phyloP scores from a whole-genome alignment of 2,113 vertebrate species.

The Cebidichthys violaceus region DNA sequence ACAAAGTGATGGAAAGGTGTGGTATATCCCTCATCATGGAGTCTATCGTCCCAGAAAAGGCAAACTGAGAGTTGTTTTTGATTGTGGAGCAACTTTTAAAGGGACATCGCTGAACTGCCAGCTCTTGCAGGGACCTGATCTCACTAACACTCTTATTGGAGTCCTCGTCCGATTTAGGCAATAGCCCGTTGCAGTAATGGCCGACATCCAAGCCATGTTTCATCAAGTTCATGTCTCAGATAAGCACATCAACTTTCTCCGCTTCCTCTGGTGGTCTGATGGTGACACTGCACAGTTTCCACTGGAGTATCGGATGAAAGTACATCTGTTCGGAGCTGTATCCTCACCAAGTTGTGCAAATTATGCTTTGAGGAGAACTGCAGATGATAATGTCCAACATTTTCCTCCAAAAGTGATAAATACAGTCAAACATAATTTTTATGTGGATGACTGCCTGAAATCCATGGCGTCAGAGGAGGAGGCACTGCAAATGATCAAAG shows the following conservation, averaged over 20 bases:
- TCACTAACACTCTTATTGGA: too few relatives aligned
- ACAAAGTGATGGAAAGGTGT: too few relatives aligned
- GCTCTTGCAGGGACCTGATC: slow-evolving; percentile 6
- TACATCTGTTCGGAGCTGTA: too few relatives aligned
- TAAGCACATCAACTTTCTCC: background rate
- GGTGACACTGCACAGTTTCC: background rate
- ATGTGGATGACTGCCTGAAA: background rate
- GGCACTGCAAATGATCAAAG: background rate
- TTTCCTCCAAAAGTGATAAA: background rate
- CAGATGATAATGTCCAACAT: background rate
- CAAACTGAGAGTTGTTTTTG: slow-evolving; percentile 4
- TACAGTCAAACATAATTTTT: background rate
- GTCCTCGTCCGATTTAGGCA: background rate
- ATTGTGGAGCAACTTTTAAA: background rate
- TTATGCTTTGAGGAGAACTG: too few relatives aligned
- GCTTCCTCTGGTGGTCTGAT: background rate
- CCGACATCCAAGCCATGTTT: background rate
- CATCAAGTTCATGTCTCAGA: background rate
- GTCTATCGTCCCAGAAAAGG: too few relatives aligned
- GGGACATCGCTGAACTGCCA: slow-evolving; percentile 2
- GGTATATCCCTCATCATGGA: too few relatives aligned
- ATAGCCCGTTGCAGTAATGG: slow-evolving; percentile 9
- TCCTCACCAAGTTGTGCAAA: too few relatives aligned
- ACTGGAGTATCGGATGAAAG: background rate
- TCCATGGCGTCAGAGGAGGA: background rate